Percentiles rank a stretch among this genome's conserved stretches.
These are phyloP conservation scores for Paramuricea clavata DNA, from an alignment of 92 coral and sea anemone genomes.

Conservation along the genomic window DNA sequence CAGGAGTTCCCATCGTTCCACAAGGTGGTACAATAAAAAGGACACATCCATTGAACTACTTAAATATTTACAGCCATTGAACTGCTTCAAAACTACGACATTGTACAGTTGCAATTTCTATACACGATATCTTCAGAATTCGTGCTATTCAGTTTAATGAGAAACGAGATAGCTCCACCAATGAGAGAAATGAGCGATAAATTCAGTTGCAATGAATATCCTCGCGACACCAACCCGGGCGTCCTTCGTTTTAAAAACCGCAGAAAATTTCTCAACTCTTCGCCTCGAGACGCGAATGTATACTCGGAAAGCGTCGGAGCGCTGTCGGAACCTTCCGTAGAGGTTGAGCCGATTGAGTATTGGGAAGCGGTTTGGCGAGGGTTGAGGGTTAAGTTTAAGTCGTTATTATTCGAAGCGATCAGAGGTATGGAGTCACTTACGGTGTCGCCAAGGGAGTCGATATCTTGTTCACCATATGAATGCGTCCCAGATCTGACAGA, in stretches of 20 bases:
- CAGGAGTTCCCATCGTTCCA: too few species aligned
- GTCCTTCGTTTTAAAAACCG: neutral
- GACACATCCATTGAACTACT: too few species aligned
- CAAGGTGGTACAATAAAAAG: too few species aligned
- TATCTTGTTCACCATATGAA: too few species aligned
- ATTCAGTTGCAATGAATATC: slow-evolving; percentile 19
- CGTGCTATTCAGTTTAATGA: neutral
- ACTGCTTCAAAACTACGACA: too few species aligned
- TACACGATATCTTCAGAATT: neutral
- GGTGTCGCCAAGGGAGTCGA: too few species aligned
- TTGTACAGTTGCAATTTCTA: neutral
- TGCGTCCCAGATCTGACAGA: too few species aligned
- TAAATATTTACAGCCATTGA: too few species aligned
- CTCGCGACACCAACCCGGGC: slow-evolving; percentile 30
- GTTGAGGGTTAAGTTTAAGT: too few species aligned
- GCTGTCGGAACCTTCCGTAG: neutral
- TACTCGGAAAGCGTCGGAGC: neutral
- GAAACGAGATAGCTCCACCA: slow-evolving; percentile 1
- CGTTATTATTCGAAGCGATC: too few species aligned
- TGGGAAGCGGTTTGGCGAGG: too few species aligned
- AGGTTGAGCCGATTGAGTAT: neutral
- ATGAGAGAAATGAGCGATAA: slow-evolving; percentile 6
- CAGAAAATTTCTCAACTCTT: slow-evolving; percentile 33
- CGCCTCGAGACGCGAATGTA: slow-evolving; percentile 22
- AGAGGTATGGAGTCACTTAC: too few species aligned